Base-by-base conservation (phyloP, 2,888 invertebrate species). In the Leptinotarsa juncta region DNA sequence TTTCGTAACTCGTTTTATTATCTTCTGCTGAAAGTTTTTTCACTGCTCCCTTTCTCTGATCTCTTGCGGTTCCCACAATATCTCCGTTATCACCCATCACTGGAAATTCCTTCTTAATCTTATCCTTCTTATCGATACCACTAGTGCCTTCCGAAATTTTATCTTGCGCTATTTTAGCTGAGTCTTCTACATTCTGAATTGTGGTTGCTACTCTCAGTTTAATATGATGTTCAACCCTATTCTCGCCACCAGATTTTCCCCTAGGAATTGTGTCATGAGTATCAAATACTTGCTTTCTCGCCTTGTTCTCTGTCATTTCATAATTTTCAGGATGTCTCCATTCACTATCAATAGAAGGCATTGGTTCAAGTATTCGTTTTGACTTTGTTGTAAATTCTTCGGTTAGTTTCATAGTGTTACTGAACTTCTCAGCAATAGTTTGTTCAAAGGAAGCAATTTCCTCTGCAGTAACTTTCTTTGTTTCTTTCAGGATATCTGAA, bases 371-470 rank as follows among this genome's bases (percentile, higher is more conserved):
- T 16, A 73, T 78, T 65, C 80, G 70, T 72, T 79, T 78, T 10
- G 77, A 53, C 66, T 71, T 68, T 49, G 77, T 72, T 0, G 79
- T 72, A n/a, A 82, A 72, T 78, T 82, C 78, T 70, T 81, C 75
- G 7, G 80, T 77, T 18, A 80, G 67, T 71, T 81, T 76, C 68
- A 78, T 79, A 26, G 79, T 81, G 71, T 80, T 80, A 55, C 80
- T 81, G 71, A 78, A 80, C 68, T 80, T 79, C 60, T 82, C 83
- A 65, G 85, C 84, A 26, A 85, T 81, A 26, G 84, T 79, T 79
- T 82, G 78, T 71, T 83, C 80, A 16, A 81, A 73, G 15, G 81
- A 81, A 0, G 80, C 81, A 0, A 70, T 72, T 2, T 78, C 71
- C 15, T 70, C 18, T 48, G 42, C 66, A 42, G 65, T 5, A 23